These are phyloP conservation scores for Epizoanthus scotinus DNA, from an alignment of 92 coral and sea anemone genomes.

Conservation along the genomic window DNA sequence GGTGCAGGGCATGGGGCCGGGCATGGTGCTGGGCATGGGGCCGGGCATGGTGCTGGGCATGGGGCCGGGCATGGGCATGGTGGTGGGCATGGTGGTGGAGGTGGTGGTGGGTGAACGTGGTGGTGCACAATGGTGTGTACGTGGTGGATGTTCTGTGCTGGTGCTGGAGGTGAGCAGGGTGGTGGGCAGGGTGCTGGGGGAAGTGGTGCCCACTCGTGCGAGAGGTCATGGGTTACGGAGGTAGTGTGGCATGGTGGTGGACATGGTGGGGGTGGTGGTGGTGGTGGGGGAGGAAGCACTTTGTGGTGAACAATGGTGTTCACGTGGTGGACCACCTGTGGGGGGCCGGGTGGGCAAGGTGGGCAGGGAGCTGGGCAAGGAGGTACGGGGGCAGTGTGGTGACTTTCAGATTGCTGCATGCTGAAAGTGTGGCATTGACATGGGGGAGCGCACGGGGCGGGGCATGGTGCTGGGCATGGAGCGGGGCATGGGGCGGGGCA, in stretches of 20 bases:
- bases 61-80: constrained; percentile 57
- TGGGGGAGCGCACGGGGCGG: constrained; percentile 69
- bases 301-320: constrained; percentile 69
- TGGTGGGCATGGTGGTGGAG: constrained; percentile 77
- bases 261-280: constrained; percentile 80
- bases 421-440: constrained; percentile 62
- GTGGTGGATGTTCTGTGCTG: constrained; percentile 84
- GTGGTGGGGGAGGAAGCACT: constrained; percentile 77
- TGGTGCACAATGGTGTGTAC: constrained; percentile 83
- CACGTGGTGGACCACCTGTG: constrained; percentile 63
- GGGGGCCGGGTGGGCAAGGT: constrained; percentile 67
- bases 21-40: constrained; percentile 58
- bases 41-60: too few species aligned
- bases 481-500: constrained; percentile 49
- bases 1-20: constrained; percentile 78
- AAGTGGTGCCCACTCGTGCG: constrained; percentile 79
- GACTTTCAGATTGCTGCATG: constrained; percentile 51
- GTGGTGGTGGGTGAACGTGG: constrained; percentile 87
- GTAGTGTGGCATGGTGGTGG: constrained; percentile 82
- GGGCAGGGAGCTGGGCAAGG: constrained; percentile 79
- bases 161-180: constrained; percentile 65
- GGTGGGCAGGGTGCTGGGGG: constrained; percentile 84
- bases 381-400: constrained; percentile 72
- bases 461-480: constrained; percentile 42
- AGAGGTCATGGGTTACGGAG: constrained; percentile 46